Conservation (phyloP, 2,888 invertebrate species). For the Melitaea athalia region DNA sequence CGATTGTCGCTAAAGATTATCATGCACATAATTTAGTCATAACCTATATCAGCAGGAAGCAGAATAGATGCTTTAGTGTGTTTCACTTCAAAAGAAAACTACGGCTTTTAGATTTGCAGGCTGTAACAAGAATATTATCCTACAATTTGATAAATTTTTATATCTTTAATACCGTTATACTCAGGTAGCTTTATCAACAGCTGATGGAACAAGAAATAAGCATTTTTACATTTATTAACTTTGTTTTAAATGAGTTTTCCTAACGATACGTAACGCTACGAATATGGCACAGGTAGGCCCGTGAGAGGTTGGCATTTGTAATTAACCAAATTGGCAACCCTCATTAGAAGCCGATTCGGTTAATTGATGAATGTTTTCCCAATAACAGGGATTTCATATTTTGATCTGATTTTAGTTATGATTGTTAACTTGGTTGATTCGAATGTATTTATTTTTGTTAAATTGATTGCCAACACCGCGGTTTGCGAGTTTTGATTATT, state of each 20-base stretch:
- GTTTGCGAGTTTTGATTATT: constrained; percentile 25
- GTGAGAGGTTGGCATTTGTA: background rate
- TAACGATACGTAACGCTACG: background rate
- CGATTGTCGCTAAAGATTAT: too few relatives aligned
- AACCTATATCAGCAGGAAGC: too few relatives aligned
- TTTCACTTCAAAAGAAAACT: too few relatives aligned
- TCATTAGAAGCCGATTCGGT: constrained; percentile 26
- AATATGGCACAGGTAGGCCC: background rate
- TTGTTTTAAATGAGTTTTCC: background rate
- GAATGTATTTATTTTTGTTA: constrained; percentile 31
- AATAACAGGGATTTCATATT: constrained; percentile 34
- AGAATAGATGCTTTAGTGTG: too few relatives aligned
- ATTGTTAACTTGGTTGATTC: constrained; percentile 22
- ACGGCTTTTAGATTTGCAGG: too few relatives aligned
- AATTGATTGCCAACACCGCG: constrained; percentile 30
- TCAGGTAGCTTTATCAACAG: too few relatives aligned
- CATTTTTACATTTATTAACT: too few relatives aligned
- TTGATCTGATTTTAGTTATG: constrained; percentile 28
- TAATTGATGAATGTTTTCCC: constrained; percentile 30
- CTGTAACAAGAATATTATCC: too few relatives aligned
- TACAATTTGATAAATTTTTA: too few relatives aligned
- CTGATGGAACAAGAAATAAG: too few relatives aligned
- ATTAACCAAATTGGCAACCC: constrained; percentile 20
- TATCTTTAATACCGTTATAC: too few relatives aligned
- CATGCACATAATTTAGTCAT: too few relatives aligned